Conservation (phyloP, 2,113 vertebrate species). For the Siniperca chuatsi region DNA sequence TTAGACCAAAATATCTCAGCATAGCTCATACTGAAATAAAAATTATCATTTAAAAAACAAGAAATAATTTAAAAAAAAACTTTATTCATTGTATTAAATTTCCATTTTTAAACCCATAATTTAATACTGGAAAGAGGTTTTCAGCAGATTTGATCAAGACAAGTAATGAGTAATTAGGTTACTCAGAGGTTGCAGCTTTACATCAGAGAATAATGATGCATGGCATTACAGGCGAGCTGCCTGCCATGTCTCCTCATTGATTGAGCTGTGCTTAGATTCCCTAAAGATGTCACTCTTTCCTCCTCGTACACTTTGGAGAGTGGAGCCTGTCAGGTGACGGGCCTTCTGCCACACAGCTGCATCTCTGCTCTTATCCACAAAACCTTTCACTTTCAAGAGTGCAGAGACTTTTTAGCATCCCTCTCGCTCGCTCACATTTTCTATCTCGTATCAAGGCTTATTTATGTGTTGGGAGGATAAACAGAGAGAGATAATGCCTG, state of each 20-base stretch:
- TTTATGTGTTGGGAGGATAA: not conserved
- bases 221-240: conserved; percentile 57
- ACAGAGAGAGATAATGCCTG: not conserved
- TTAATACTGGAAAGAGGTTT: not conserved
- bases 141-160: conserved; percentile 22
- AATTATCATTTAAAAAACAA: not conserved
- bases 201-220: conserved; percentile 60
- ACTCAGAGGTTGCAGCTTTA: conserved; percentile 37
- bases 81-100: not conserved
- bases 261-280: conserved; percentile 57
- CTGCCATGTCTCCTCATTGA: conserved; percentile 42
- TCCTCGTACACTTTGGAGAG: not conserved
- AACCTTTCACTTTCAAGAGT: not conserved
- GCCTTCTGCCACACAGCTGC: conserved; percentile 21
- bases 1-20: not conserved
- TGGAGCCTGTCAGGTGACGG: conserved; percentile 1
- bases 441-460: not conserved
- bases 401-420: not conserved
- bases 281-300: conserved; percentile 52
- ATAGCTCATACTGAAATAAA: not conserved
- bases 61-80: not conserved
- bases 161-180: conserved; percentile 42
- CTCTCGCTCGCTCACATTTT: not conserved
- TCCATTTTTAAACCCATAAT: not conserved
- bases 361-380: not conserved